These are phyloP conservation scores for Tapera naevia DNA, from an alignment of 2,797 vertebrate genomes.

Conservation along the genomic window DNA sequence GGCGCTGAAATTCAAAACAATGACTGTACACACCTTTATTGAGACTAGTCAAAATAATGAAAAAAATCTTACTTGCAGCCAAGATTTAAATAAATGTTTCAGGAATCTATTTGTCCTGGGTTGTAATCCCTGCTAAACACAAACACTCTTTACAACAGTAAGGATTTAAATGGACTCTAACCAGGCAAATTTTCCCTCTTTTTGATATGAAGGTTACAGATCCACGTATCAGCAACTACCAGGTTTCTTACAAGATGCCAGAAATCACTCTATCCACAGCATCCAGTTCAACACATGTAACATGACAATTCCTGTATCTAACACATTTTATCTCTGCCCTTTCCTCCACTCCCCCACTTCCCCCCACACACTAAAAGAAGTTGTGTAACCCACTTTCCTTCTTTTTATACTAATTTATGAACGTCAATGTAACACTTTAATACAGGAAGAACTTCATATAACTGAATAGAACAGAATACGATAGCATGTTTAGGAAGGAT, in stretches of 20 bases:
- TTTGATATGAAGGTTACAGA: neutral
- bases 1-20: neutral
- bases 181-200: neutral
- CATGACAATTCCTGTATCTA: neutral
- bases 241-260: neutral
- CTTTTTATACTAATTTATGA: neutral
- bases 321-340: neutral
- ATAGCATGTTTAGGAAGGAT: neutral
- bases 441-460: neutral
- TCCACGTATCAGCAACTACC: neutral
- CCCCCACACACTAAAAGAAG: neutral
- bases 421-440: neutral
- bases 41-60: neutral
- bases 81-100: neutral
- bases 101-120: neutral
- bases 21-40: neutral
- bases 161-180: neutral
- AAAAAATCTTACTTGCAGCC: neutral
- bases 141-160: neutral
- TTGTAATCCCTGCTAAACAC: neutral
- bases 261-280: neutral
- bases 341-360: neutral
- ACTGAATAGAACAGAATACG: neutral
- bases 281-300: neutral
- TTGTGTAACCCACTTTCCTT: neutral